Evolutionary conservation across 2,113 vertebrate genomes (phyloP).

Genomic region (Thermophis baileyi): DNA sequence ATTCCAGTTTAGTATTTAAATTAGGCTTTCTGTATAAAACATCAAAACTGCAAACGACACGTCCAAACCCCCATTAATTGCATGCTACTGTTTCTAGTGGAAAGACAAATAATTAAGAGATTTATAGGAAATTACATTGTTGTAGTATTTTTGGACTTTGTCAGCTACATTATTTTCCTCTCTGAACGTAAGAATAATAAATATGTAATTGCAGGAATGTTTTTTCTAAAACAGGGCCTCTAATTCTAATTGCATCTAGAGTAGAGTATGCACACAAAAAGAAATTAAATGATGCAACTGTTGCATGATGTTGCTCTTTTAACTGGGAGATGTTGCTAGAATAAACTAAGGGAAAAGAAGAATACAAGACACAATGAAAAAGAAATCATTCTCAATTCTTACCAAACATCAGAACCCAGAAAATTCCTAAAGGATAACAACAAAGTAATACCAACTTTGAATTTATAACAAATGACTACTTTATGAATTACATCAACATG

Average conservation of each 20-base stretch:
- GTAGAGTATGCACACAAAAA: slow-evolving; percentile 34
- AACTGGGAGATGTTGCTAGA: slow-evolving; percentile 44
- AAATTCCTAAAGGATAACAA: neutral
- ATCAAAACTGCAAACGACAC: neutral
- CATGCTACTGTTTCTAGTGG: neutral
- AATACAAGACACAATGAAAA: neutral
- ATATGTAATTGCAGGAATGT: neutral
- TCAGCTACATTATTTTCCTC: neutral
- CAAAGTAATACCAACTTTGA: neutral
- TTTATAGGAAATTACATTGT: neutral
- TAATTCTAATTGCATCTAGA: neutral
- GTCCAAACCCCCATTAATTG: neutral
- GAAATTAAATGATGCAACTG: slow-evolving; percentile 68
- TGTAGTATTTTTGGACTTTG: neutral
- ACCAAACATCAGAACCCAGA: neutral
- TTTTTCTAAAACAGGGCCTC: fast-evolving
- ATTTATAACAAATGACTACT: neutral
- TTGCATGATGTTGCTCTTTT: slow-evolving; percentile 49
- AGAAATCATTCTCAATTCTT: neutral
- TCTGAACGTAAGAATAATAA: neutral
- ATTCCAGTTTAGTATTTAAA: neutral
- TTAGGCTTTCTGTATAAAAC: neutral
- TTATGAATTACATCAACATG: neutral
- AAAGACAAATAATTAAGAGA: neutral
- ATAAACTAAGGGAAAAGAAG: slow-evolving; percentile 60